Evolutionary conservation across 23 tunicate species (phyloP).

Genomic region (Diplosoma virens): DNA sequence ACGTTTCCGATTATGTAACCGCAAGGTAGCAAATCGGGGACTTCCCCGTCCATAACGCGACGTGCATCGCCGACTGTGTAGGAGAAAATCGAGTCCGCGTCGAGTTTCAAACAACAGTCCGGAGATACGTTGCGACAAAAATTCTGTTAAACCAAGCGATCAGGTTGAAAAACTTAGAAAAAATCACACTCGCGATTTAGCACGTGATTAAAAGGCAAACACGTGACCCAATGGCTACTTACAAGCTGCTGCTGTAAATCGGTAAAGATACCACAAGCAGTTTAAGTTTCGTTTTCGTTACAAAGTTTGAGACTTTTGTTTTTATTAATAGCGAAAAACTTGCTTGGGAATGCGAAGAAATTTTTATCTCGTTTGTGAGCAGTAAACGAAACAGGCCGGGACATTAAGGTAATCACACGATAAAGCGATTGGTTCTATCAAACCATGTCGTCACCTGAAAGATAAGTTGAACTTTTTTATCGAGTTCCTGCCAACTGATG

Average conservation of each 20-base stretch:
- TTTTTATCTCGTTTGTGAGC: no score
- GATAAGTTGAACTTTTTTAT: conserved; percentile 43
- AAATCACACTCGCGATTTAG: no score
- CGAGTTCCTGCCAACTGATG: conserved; percentile 64
- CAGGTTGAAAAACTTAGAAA: no score
- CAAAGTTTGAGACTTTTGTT: not conserved
- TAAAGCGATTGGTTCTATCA: no score
- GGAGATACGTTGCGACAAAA: conserved; percentile 72
- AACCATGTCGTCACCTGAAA: conserved; percentile 55
- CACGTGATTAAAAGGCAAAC: no score
- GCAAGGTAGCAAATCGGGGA: conserved; percentile 76
- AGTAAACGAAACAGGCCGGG: no score
- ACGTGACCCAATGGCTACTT: no score
- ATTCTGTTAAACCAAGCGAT: conserved; percentile 39
- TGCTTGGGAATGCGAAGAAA: not conserved
- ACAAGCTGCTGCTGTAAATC: no score
- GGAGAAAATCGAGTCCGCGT: conserved; percentile 11
- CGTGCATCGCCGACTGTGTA: conserved; percentile 68
- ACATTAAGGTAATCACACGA: no score
- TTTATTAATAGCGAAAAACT: not conserved
- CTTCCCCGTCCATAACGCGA: conserved; percentile 49
- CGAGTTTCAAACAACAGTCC: conserved; percentile 31
- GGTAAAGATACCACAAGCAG: no score
- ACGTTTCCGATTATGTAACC: conserved; percentile 76
- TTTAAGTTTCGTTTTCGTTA: no score